Conservation (phyloP, 2,888 invertebrate species). For the Volucella inanis region DNA sequence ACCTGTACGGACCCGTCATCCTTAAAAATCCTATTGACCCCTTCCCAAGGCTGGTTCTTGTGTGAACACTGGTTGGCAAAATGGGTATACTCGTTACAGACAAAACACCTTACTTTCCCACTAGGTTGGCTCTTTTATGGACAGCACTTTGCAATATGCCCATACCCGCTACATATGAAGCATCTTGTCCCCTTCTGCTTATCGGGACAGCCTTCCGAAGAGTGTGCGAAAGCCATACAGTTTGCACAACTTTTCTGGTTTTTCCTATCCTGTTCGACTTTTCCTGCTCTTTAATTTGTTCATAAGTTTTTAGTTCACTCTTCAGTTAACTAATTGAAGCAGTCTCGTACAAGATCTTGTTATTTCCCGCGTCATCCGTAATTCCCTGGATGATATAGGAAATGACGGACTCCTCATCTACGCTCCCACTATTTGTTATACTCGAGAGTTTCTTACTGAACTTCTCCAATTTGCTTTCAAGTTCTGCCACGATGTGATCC, state of each 20-base stretch:
- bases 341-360: too few relatives aligned
- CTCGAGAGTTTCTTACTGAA: not conserved
- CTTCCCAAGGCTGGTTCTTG: not conserved
- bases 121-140: not conserved
- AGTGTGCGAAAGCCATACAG: not conserved
- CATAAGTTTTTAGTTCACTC: not conserved
- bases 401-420: slow-evolving; percentile 6
- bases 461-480: not conserved
- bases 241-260: not conserved
- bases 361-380: not conserved
- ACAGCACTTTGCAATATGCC: not conserved
- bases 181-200: slow-evolving; percentile 9
- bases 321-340: too few relatives aligned
- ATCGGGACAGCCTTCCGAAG: not conserved
- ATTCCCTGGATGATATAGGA: slow-evolving; percentile 1
- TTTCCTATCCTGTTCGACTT: not conserved
- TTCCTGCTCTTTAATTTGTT: not conserved
- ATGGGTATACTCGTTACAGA: slow-evolving; percentile 7
- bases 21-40: not conserved
- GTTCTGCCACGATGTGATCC: not conserved
- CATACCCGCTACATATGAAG: slow-evolving; percentile 16
- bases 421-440: too few relatives aligned
- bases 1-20: not conserved
- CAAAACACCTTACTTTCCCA: not conserved
- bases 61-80: not conserved